These are phyloP conservation scores for Heliconius hortense DNA, from an alignment of 2,888 invertebrate genomes.

Conservation along the genomic window DNA sequence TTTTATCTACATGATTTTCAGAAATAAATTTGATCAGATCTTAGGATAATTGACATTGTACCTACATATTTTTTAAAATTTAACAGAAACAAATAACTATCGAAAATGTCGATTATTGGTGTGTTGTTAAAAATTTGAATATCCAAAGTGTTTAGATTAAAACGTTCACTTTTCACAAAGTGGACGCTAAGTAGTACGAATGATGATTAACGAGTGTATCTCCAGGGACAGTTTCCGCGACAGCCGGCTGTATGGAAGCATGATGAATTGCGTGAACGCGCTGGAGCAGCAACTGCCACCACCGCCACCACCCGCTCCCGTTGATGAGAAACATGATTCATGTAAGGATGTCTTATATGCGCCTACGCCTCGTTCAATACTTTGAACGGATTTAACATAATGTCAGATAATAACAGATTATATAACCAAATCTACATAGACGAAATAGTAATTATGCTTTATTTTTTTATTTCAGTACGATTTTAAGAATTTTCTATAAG, in stretches of 20 bases:
- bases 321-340: slow-evolving; percentile 78
- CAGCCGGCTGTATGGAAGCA: slow-evolving; percentile 96
- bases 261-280: slow-evolving; percentile 97
- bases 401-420: not conserved
- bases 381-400: slow-evolving; percentile 7
- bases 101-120: not conserved
- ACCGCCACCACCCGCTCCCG: slow-evolving; percentile 76
- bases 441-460: not conserved
- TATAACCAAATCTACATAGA: not conserved
- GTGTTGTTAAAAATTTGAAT: not conserved
- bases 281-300: slow-evolving; percentile 94
- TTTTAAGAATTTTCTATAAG: not conserved
- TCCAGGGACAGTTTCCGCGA: slow-evolving; percentile 93
- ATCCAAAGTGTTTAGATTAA: not conserved
- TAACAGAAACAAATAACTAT: too few species aligned
- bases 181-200: slow-evolving; percentile 26
- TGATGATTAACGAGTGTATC: slow-evolving; percentile 45
- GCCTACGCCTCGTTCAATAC: slow-evolving; percentile 41
- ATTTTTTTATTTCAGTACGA: not conserved
- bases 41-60: not conserved
- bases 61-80: not conserved
- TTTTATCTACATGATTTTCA: not conserved
- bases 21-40: not conserved
- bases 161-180: not conserved
- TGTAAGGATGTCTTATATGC: slow-evolving; percentile 56